Conservation (phyloP, 1,140 invertebrate species). For the Meloidogyne floridensis region DNA sequence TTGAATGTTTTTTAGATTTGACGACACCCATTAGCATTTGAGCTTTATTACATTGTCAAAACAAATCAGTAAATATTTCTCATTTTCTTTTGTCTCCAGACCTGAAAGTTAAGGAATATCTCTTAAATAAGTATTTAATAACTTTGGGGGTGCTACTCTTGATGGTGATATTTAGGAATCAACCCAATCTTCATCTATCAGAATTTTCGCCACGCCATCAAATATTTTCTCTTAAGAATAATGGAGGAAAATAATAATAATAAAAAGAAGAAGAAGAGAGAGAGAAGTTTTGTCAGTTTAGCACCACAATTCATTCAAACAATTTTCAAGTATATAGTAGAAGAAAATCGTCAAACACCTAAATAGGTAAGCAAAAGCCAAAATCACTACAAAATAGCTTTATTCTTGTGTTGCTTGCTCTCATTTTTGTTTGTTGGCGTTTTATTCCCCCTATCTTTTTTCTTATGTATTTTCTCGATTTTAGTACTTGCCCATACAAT, state of each 20-base stretch:
- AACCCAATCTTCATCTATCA: neutral
- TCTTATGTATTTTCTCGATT: neutral
- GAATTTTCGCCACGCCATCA: slow-evolving; percentile 3
- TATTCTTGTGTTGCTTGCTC: slow-evolving; percentile 3
- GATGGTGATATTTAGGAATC: neutral
- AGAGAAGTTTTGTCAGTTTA: neutral
- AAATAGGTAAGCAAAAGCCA: neutral
- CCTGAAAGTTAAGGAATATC: neutral
- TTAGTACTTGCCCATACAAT: too few relatives aligned
- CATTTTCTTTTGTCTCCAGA: too few relatives aligned
- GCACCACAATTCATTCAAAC: neutral
- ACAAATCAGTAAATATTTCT: too few relatives aligned
- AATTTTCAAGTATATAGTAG: neutral
- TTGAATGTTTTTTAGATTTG: too few relatives aligned
- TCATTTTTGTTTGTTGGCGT: neutral
- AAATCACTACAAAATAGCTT: slow-evolving; percentile 1
- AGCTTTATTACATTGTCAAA: too few relatives aligned
- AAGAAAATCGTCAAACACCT: too few relatives aligned
- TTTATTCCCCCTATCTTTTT: neutral
- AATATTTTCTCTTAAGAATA: neutral
- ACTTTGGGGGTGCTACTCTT: too few relatives aligned
- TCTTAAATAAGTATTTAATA: neutral
- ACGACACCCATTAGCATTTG: too few relatives aligned
- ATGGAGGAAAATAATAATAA: neutral
- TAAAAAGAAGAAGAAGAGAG: neutral